Conservation (phyloP, 2,113 vertebrate species). For the Taxidea taxus region DNA sequence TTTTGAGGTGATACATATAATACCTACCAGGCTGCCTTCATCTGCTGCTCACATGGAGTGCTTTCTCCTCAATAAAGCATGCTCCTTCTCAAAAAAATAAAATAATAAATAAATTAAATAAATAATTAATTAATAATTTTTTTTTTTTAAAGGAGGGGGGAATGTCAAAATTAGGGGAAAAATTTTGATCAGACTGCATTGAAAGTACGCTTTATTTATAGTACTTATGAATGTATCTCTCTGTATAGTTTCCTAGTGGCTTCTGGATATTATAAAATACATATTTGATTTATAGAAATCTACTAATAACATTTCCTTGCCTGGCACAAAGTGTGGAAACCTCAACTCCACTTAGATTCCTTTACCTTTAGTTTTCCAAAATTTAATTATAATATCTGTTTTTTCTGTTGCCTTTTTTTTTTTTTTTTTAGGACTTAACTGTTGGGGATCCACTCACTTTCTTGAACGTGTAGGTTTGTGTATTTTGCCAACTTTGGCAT, state of each 20-base stretch:
- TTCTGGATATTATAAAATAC: not conserved
- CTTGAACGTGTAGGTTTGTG: not conserved
- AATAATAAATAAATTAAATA: too few species aligned
- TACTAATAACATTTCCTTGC: not conserved
- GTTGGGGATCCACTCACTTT: not conserved
- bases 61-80: constrained; percentile 78
- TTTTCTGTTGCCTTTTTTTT: not conserved
- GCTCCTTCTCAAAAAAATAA: constrained; percentile 45
- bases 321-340: not conserved
- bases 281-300: not conserved
- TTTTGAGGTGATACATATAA: not conserved
- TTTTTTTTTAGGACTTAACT: not conserved
- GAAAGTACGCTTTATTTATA: not conserved
- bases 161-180: not conserved
- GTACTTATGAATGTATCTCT: not conserved
- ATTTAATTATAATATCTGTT: not conserved
- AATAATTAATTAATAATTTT: too few species aligned
- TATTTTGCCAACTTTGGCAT: not conserved
- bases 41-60: constrained; percentile 40
- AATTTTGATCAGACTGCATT: not conserved
- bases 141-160: rapidly evolving
- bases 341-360: not conserved
- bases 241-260: not conserved
- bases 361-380: not conserved
- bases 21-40: rapidly evolving